Base-by-base conservation (phyloP, 1,140 invertebrate genomes). In the Eriocheir sinensis region DNA sequence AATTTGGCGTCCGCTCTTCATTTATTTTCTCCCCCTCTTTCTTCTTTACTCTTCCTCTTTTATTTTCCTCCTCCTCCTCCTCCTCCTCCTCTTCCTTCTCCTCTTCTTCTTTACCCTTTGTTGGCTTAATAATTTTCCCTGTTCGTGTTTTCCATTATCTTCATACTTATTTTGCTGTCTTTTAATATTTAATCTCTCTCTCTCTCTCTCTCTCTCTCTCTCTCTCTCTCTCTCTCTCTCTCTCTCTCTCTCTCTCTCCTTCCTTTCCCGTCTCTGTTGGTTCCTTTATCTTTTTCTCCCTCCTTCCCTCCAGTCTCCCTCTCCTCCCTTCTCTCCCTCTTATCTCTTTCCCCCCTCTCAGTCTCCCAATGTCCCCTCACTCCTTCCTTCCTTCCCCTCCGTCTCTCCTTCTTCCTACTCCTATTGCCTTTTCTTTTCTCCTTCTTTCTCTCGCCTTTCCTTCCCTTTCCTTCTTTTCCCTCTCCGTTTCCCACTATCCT, bases 221-320 rank as follows among this genome's bases (percentile, higher is more conserved):
- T 53, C 89, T 90, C 89, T 53, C 41, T 53, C 89, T 90, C 89
- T 89, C 86, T 8, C 89, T 53, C 44, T 90, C 44, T 38, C 86
- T 41, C 38, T 85, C 83, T 85, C 83, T 85, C 83, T 85, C 83
- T 1, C 60, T 72, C 83, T 36, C 38, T 15, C 89, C 53, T 32
- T 90, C 89, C n/a, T 53, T 89, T n/a, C 40, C 86, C 40, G 21
- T 89, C 36, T 85, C n/a, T 41, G 15, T 41, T 41, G 15, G 36
- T 36, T 90, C 89, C n/a, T 90, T 41, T 30, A 15, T 53, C 41
- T 32, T 32, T 90, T 32, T 44, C 38, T 40, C 86, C n/a, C 32
- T 48, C 44, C 36, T 4, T 32, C 48, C 9, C 32, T 30, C 27
- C 15, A 36, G 0, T 9, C 27, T 32, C 15, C 30, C 12, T 6